Percentiles rank a stretch among this genome's conserved stretches.
Evolutionary conservation across 2,797 vertebrate genomes (phyloP).

Genomic region (Leptatherina wallacei): DNA sequence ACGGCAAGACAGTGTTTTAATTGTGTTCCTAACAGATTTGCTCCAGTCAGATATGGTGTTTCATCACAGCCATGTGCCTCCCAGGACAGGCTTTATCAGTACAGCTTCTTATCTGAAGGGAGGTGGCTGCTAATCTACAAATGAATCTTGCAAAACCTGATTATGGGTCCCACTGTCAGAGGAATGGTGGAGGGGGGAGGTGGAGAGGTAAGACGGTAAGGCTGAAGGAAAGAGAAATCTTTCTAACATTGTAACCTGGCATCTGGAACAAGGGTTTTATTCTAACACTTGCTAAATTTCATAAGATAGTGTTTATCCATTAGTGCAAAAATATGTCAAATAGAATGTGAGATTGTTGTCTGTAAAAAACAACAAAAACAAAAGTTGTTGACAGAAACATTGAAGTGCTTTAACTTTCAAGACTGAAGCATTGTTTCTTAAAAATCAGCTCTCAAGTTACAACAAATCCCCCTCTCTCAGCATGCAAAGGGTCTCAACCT

Average conservation of each 20-base stretch:
- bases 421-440: constrained; percentile 30
- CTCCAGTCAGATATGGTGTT: constrained; percentile 72
- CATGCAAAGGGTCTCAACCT: constrained; percentile 41
- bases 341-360: constrained; percentile 12
- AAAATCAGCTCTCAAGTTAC: constrained; percentile 51
- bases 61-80: constrained; percentile 70
- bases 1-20: constrained; percentile 75
- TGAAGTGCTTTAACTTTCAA: constrained; percentile 34
- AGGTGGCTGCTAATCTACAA: constrained; percentile 78
- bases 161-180: constrained; percentile 66
- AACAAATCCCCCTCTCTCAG: constrained; percentile 53
- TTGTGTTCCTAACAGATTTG: constrained; percentile 79
- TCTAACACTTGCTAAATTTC: background rate
- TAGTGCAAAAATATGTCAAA: background rate
- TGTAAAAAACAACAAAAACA: background rate
- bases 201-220: constrained; percentile 14
- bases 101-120: constrained; percentile 70
- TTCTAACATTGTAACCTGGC: constrained; percentile 20
- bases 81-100: constrained; percentile 68
- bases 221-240: constrained; percentile 17
- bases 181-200: constrained; percentile 17
- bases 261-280: background rate
- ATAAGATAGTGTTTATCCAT: background rate
- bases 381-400: constrained; percentile 5
- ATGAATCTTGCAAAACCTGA: constrained; percentile 76